Base-by-base conservation (phyloP, 2,797 vertebrate genomes). In the Manis javanica region DNA sequence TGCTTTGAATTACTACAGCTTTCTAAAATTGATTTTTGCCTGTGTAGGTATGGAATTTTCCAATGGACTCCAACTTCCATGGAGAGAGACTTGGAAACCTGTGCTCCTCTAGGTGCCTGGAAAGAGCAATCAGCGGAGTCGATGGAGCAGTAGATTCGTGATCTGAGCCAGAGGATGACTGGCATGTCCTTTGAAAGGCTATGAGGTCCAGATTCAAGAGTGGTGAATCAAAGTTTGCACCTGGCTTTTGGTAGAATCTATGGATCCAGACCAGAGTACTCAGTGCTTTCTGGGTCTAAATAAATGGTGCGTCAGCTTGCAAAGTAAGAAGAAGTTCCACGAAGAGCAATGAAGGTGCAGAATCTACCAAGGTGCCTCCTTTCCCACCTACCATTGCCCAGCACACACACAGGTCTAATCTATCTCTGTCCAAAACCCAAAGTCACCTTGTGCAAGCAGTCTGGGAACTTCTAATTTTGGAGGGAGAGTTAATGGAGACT, bases 1-100 rank as follows among this genome's bases (percentile, higher is more conserved):
- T 74, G n/a, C 75, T 84, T 89, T 64, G 55, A 75, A 91, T 96
- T 72, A 87, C 49, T 16, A 55, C 4, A 61, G 29, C 69, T 85
- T 93, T 87, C 75, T 84, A 79, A 69, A 90, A 82, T 55, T 86
- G 24, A 23, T 69, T 82, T 72, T 89, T 95, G 63, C 68, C 81
- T 90, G 57, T 51, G 29, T 57, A 92, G 55, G 74, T 84, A 87
- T 11, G 53, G 68, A 83, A 84, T 46, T 87, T 93, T 90, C 84
- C 53, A 66, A 0, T 5, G 74, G 29, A 79, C 21, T 55, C 5
- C 55, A 85, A 29, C 5, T 61, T 71, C n/a, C 23, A 29, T 26
- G 46, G 19, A 57, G 29, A 91, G 42, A 19, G 23, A 37, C 39
- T 71, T 86, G 66, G 81, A 87, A 61, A 86, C 2, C 13, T 29